Conservation (phyloP, 2,113 vertebrate species). For the Lampris incognitus region DNA sequence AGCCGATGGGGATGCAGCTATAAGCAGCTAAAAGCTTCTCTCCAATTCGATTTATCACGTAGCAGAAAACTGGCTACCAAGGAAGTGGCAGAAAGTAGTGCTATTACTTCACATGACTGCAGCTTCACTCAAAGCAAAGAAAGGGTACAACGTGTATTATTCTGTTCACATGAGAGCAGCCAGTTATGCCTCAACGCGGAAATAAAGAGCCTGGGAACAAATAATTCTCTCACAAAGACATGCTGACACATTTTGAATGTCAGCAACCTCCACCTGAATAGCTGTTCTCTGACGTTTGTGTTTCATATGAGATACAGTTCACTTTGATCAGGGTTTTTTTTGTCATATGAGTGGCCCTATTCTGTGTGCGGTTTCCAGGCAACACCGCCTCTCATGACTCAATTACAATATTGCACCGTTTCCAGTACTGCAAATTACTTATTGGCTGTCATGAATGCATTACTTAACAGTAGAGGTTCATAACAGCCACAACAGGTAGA, state of each 20-base stretch:
- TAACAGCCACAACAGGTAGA: slow-evolving; percentile 74
- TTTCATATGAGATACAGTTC: slow-evolving; percentile 45
- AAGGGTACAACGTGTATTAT: background rate
- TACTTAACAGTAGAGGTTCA: slow-evolving; percentile 74
- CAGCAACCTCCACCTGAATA: slow-evolving; percentile 5
- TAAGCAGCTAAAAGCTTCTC: background rate
- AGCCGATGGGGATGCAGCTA: background rate
- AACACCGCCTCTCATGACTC: slow-evolving; percentile 78
- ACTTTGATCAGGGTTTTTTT: slow-evolving; percentile 55
- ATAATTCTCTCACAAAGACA: background rate
- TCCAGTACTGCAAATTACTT: slow-evolving; percentile 75
- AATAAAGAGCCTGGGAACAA: background rate
- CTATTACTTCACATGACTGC: background rate
- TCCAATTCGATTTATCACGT: background rate
- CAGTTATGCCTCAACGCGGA: background rate
- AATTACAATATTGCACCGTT: slow-evolving; percentile 76
- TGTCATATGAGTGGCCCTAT: slow-evolving; percentile 39
- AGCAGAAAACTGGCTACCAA: background rate
- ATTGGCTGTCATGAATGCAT: slow-evolving; percentile 79
- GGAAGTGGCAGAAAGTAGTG: background rate
- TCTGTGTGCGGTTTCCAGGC: slow-evolving; percentile 77
- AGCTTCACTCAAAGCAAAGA: background rate
- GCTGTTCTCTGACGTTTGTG: slow-evolving; percentile 18
- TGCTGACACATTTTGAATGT: background rate
- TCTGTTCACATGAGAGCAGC: background rate